Conservation (phyloP, 1,140 invertebrate genomes). For the Drosophila dunni region DNA sequence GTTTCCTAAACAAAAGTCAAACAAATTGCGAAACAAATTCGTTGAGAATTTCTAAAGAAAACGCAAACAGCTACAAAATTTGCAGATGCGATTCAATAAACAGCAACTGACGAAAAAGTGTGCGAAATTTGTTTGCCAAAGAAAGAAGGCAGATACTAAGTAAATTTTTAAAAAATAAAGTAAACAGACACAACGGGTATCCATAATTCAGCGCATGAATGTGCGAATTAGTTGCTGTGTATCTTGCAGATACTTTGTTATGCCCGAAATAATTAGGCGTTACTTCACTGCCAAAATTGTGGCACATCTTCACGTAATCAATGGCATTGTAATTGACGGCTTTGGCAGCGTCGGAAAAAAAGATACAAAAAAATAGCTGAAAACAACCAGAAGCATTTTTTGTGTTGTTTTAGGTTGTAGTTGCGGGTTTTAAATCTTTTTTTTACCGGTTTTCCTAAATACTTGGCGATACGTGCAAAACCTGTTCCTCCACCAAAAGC, state of each 20-base stretch:
- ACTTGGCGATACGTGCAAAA: conserved; percentile 29
- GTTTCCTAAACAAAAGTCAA: conserved; percentile 28
- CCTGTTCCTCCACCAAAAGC: conserved; percentile 29
- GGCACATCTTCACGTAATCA: conserved; percentile 21
- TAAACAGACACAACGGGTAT: not conserved
- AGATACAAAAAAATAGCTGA: not conserved
- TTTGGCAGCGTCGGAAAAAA: conserved; percentile 3
- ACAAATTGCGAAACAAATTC: conserved; percentile 18
- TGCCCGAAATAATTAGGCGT: not conserved
- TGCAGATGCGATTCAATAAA: conserved; percentile 1
- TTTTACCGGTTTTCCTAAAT: conserved; percentile 47
- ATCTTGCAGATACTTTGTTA: conserved; percentile 17
- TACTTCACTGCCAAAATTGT: not conserved
- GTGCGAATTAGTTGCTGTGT: not conserved
- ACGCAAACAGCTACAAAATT: conserved; percentile 20
- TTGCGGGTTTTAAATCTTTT: not conserved
- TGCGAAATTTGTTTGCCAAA: conserved; percentile 34
- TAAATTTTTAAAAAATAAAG: not conserved
- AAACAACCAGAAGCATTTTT: conserved; percentile 11
- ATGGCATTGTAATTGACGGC: conserved; percentile 21
- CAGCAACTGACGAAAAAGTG: not conserved
- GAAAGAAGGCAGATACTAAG: not conserved
- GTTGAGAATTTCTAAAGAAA: conserved; percentile 7
- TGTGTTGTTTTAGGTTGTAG: conserved; percentile 27
- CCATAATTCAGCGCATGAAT: conserved; percentile 1